Percentiles rank a stretch among this genome's conserved stretches.
These are phyloP conservation scores for Agriopis leucophaearia DNA, from an alignment of 2,888 invertebrate genomes.

Conservation along the genomic window DNA sequence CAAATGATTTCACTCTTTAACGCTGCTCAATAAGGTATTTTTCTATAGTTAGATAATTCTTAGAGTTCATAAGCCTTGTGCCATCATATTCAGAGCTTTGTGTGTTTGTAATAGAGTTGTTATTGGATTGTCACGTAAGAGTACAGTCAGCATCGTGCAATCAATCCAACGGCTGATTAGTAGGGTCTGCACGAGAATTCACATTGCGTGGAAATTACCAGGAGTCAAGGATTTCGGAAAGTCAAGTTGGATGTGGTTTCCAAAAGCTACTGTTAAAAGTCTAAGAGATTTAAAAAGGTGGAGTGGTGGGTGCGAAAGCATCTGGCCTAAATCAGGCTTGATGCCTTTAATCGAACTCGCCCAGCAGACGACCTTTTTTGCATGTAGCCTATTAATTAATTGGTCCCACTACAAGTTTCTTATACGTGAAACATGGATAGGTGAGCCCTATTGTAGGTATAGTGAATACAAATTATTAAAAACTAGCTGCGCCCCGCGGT, in stretches of 20 bases:
- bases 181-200: slow-evolving; percentile 48
- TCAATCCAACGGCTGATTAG: slow-evolving; percentile 54
- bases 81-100: not conserved
- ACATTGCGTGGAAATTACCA: slow-evolving; percentile 52
- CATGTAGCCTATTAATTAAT: no score
- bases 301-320: no score
- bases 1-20: not conserved
- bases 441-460: no score
- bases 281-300: not conserved
- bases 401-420: no score
- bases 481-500: no score
- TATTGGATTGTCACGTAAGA: slow-evolving; percentile 20
- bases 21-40: not conserved
- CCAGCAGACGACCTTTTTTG: no score
- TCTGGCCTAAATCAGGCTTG: no score
- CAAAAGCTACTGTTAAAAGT: not conserved
- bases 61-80: not conserved
- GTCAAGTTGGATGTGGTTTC: slow-evolving; percentile 32
- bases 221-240: slow-evolving; percentile 3
- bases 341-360: no score
- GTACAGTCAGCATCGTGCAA: slow-evolving; percentile 35
- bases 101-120: slow-evolving; percentile 9
- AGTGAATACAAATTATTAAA: no score
- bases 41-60: not conserved
- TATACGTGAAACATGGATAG: no score